These are phyloP conservation scores for Malurus alboscapulatus DNA, from an alignment of 2,113 vertebrate genomes.

Conservation along the genomic window DNA sequence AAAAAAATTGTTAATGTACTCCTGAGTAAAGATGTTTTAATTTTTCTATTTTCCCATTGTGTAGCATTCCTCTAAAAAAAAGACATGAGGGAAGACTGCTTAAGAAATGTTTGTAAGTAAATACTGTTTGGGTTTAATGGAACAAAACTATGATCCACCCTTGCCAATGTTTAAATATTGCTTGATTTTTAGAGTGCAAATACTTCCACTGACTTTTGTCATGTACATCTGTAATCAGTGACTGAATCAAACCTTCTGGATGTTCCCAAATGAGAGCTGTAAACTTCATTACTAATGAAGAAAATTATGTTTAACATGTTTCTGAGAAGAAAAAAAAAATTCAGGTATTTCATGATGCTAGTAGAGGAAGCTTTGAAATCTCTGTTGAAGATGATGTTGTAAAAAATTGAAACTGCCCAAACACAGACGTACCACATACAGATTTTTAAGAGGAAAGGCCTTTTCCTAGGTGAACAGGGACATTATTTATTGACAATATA, in stretches of 20 bases:
- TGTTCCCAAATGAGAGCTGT: not conserved
- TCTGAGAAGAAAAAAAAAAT: not conserved
- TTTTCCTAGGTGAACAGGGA: conserved; percentile 15
- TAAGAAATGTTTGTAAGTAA: not conserved
- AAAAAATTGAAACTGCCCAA: not conserved
- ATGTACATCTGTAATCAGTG: not conserved
- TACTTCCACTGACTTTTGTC: not conserved
- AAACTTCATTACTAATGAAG: not conserved
- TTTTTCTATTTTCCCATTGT: not conserved
- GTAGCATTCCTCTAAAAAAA: not conserved
- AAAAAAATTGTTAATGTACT: not conserved
- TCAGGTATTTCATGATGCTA: not conserved
- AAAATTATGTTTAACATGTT: not conserved
- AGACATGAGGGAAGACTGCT: not conserved
- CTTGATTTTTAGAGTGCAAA: not conserved
- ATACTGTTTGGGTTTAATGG: not conserved
- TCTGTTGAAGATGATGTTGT: not conserved
- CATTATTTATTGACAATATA: conserved; percentile 24
- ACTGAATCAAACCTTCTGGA: not conserved
- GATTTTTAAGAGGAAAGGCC: not conserved
- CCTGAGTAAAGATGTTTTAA: not conserved
- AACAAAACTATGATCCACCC: not conserved
- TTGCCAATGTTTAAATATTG: not conserved
- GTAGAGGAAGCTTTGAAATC: not conserved
- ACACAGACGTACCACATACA: not conserved